Evolutionary conservation across 2,113 vertebrate genomes (phyloP).

Genomic region (Rhinichthys klamathensis): DNA sequence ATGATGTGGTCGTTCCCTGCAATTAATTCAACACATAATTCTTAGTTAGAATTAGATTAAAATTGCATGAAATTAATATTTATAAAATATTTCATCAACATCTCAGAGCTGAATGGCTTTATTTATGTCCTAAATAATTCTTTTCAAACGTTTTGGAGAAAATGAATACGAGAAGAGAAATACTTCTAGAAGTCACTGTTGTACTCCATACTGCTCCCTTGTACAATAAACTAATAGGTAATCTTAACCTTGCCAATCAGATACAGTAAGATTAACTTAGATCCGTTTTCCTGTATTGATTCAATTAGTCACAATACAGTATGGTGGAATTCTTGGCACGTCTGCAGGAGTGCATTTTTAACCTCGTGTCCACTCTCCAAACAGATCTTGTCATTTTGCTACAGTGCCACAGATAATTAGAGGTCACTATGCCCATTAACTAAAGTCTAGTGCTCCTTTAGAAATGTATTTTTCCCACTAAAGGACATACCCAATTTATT

Average conservation of each 20-base stretch:
- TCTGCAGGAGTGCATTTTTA: background rate
- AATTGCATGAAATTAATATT: too few relatives aligned
- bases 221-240: background rate
- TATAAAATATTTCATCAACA: background rate
- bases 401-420: constrained; percentile 22
- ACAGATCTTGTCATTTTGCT: constrained; percentile 19
- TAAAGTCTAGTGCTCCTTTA: constrained; percentile 9
- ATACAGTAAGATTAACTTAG: background rate
- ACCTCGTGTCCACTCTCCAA: background rate
- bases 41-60: too few relatives aligned
- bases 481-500: background rate
- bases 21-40: too few relatives aligned
- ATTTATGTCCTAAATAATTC: background rate
- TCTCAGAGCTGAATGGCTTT: background rate
- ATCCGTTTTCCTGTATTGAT: background rate
- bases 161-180: background rate
- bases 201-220: background rate
- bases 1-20: too few relatives aligned
- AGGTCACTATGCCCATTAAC: constrained; percentile 30
- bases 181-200: background rate
- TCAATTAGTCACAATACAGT: background rate
- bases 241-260: background rate
- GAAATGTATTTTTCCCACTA: background rate
- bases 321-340: background rate
- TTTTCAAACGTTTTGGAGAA: background rate